phyloP scores from a whole-genome alignment of 2,888 invertebrate species.

The Pomacea canaliculata region DNA sequence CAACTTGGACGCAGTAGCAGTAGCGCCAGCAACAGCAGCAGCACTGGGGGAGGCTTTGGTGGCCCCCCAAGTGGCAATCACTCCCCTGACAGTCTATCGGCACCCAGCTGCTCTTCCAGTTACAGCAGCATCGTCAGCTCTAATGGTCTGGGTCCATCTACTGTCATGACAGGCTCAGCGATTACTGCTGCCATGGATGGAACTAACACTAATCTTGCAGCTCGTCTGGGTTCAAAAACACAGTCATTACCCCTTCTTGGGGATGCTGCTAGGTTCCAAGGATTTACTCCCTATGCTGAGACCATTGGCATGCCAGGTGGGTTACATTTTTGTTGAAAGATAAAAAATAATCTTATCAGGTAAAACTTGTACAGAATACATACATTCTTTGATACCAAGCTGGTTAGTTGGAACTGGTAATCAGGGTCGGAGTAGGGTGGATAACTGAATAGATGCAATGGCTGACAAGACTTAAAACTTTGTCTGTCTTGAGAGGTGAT shows the following conservation, averaged over 20 bases:
- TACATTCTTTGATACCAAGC: no score
- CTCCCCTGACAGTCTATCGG: slow-evolving; percentile 49
- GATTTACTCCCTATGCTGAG: slow-evolving; percentile 2
- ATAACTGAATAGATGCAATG: no score
- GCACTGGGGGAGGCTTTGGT: slow-evolving; percentile 18
- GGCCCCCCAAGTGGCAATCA: slow-evolving; percentile 23
- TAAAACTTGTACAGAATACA: no score
- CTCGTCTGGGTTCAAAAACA: neutral
- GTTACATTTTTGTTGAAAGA: no score
- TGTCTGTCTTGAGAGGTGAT: no score
- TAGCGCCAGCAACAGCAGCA: slow-evolving; percentile 8
- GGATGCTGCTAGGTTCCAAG: slow-evolving; percentile 38
- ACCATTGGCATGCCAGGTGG: no score
- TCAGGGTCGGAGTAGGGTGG: no score
- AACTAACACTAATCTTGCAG: neutral
- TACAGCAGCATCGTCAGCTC: slow-evolving; percentile 65
- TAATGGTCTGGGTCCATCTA: slow-evolving; percentile 40
- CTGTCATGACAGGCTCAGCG: slow-evolving; percentile 25
- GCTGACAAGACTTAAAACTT: no score
- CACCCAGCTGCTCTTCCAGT: slow-evolving; percentile 55
- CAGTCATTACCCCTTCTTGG: slow-evolving; percentile 37
- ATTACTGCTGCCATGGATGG: slow-evolving; percentile 28
- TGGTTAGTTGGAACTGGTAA: no score
- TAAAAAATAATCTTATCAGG: no score
- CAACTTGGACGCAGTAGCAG: slow-evolving; percentile 43